These are phyloP conservation scores for Molossus alvarezi DNA, from an alignment of 2,797 vertebrate genomes.

Conservation along the genomic window DNA sequence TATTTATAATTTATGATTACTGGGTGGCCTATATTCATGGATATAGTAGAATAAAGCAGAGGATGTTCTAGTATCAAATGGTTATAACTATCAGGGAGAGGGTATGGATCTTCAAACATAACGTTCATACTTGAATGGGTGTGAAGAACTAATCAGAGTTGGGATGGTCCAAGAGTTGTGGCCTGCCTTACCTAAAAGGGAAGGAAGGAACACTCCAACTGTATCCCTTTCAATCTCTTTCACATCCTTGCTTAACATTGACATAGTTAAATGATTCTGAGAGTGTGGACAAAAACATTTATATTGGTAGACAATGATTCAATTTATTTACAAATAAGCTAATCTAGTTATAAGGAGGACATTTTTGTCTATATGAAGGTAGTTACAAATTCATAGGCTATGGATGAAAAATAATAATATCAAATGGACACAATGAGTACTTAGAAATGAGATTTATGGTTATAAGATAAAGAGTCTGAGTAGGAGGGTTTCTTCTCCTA, in stretches of 20 bases:
- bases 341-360: neutral
- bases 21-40: constrained; percentile 11
- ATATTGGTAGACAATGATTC: neutral
- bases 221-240: neutral
- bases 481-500: neutral
- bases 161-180: neutral
- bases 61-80: neutral
- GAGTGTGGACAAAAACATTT: neutral
- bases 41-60: constrained; percentile 40
- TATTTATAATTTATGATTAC: constrained; percentile 32
- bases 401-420: neutral
- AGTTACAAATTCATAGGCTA: neutral
- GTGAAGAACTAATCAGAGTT: neutral
- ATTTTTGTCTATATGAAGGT: neutral
- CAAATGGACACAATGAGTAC: neutral
- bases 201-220: neutral
- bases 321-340: neutral
- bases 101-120: neutral
- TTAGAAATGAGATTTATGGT: constrained; percentile 10
- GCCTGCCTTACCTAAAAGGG: neutral
- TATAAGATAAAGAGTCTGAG: neutral
- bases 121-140: neutral
- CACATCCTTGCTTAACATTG: neutral
- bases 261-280: neutral
- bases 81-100: neutral